Evolutionary conservation across 2,113 vertebrate genomes (phyloP), one percentile per base, ranked within the genome.

Genomic region (Symphodus melops): DNA sequence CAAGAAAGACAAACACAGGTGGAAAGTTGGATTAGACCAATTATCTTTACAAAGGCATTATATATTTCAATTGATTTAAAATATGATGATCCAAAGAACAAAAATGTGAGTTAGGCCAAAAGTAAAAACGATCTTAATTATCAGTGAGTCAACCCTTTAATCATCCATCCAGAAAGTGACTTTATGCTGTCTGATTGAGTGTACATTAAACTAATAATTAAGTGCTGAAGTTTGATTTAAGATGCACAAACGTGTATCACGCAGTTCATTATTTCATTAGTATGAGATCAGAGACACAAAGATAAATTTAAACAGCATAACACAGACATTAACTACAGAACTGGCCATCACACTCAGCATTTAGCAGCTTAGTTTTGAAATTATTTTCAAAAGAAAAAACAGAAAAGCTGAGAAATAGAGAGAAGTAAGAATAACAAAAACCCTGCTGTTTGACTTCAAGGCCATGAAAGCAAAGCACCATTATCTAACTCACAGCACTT

Each of bases 401-500:
- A 33, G 28, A 33, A 33, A 33, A 33, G 28, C 17, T 20, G 25
- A 68, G 33, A 62, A 69, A 49, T 46, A 12, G 16, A 36, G 13
- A 8, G 41, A 71, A 58, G 51, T 41, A 14, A 17, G 13, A 63
- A 5, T 33, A 62, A 69, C 48, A 42, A 49, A 42, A 49, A 62
- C 49, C 13, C 62, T 10, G 16, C 46, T 25, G 10, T 68, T 71
- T 65, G 55, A 59, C 48, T 68, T 72, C 33, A 66, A 71, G 72
- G 65, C 72, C 86, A 72, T 53, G 12, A 49, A 75, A 39, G 53
- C 70, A 59, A 76, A 61, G 80, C 64, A 53, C 54, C n/a, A 20
- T 28, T 44, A 64, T 55, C 42, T 61, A 51, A 77, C 54, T 80
- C 16, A 63, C 13, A 60, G 66, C 37, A 75, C 82, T 85, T 84